A percentile compares a stretch with the other conserved stretches of the same genome.
Evolutionary conservation across 64 coral and sea anemone species (phyloP).

Genomic region (Trachythela sp.): DNA sequence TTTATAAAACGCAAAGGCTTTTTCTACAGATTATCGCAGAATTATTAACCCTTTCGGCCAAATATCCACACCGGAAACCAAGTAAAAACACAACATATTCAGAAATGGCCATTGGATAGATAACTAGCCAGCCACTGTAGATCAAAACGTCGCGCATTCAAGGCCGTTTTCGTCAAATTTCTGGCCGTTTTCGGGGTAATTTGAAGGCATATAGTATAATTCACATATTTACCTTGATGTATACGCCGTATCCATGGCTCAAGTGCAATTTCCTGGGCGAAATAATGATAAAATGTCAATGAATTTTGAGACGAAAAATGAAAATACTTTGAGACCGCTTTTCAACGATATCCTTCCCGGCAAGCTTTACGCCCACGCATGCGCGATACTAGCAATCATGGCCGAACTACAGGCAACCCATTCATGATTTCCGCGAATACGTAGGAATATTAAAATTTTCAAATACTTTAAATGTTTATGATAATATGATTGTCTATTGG

Average conservation of each 20-base stretch:
- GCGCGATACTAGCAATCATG: not conserved
- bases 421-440: not conserved
- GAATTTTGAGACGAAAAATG: not conserved
- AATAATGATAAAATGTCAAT: not conserved
- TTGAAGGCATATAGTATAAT: not conserved
- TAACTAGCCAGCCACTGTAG: not conserved
- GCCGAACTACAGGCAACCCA: not conserved
- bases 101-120: not conserved
- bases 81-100: not conserved
- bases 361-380: not conserved
- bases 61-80: not conserved
- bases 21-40: not conserved
- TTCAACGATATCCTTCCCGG: not conserved
- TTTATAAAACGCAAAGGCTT: not conserved
- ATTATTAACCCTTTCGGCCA: not conserved
- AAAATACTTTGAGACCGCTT: not conserved
- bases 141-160: not conserved
- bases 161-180: not conserved
- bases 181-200: not conserved
- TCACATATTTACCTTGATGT: not conserved
- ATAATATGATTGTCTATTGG: no score
- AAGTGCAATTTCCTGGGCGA: not conserved
- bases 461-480: no score
- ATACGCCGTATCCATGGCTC: not conserved
- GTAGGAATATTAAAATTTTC: no score